Evolutionary conservation across 2,113 vertebrate genomes (phyloP).

Genomic region (Proterorhinus semilunaris): DNA sequence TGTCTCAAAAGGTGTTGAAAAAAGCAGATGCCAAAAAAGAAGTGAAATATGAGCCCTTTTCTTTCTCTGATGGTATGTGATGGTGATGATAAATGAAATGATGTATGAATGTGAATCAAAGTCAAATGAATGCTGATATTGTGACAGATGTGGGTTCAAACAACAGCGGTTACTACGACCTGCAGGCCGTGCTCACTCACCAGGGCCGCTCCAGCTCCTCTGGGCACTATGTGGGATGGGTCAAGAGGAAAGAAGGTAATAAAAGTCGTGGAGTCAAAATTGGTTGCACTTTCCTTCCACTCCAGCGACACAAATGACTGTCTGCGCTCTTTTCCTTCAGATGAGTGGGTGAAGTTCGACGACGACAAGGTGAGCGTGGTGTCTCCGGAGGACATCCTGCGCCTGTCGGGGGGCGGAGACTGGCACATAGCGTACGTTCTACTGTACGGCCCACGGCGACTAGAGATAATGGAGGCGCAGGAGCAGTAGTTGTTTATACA

Average conservation of each 20-base stretch:
- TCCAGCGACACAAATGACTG: no score
- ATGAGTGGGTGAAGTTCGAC: slow-evolving; percentile 99
- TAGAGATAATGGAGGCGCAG: slow-evolving; percentile 83
- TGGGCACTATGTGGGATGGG: slow-evolving; percentile 97
- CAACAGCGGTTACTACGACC: slow-evolving; percentile 96
- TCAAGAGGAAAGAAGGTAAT: slow-evolving; percentile 97
- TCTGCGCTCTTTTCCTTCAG: slow-evolving; percentile 61
- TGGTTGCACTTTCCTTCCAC: no score
- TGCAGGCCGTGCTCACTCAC: slow-evolving; percentile 96
- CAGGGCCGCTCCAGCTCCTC: slow-evolving; percentile 98
- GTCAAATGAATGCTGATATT: not conserved
- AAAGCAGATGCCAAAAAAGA: slow-evolving; percentile 76
- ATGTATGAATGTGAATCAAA: not conserved
- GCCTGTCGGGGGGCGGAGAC: slow-evolving; percentile 95
- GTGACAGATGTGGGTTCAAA: slow-evolving; percentile 89
- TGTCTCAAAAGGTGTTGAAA: slow-evolving; percentile 31
- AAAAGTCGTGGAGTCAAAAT: not conserved
- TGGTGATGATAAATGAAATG: not conserved
- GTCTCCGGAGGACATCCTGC: slow-evolving; percentile 94
- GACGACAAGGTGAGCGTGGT: slow-evolving; percentile 98
- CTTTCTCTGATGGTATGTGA: slow-evolving; percentile 88
- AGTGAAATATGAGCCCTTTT: slow-evolving; percentile 89
- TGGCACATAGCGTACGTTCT: slow-evolving; percentile 99
- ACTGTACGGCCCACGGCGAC: slow-evolving; percentile 92
- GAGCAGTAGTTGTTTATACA: slow-evolving; percentile 72